Evolutionary conservation across 2,797 vertebrate species (phyloP), one percentile per base, ranked within the genome.

Genomic region (Pseudochirops cupreus): DNA sequence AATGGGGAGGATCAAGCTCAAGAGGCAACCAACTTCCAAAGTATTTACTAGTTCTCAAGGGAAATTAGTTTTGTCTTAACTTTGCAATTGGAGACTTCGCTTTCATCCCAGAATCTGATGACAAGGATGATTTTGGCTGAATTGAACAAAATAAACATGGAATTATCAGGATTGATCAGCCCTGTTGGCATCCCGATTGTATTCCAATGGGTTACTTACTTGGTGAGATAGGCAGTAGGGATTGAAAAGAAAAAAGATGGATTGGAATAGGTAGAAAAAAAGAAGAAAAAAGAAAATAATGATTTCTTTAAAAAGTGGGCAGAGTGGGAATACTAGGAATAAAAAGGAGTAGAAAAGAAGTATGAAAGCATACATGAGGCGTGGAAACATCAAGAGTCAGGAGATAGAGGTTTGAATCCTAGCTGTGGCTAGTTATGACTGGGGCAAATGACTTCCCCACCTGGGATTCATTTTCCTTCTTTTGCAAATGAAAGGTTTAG

Each of bases 31-130:
- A 53, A 93, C 62, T 39, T 56, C 11, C 50, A 90, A 91, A 92
- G 46, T 12, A 50, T 87, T 87, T 24, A 46, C 3, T 46, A 9
- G 12, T 91, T 50, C 89, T 95, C 93, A 90, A 59, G 94, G 95
- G 96, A 97, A 96, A 96, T 96, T 55, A 93, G 57, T 92, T 93
- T 93, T 95, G 90, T 91, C 91, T 97, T 82, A 95, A 95, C 90
- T 95, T 31, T n/a, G n/a, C 93, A 33, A 95, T 74, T 92, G 93
- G 62, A 94, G 94, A 96, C 59, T 10, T 62, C 91, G 90, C 28
- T 90, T 90, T 53, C 74, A 7, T 92, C 46, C 95, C 57, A 54
- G 52, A 94, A 94, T 95, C 56, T 94, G 91, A 96, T 56, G 62
- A 92, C 54, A 82, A 92, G 92, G 94, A 52, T 89, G 74, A 95